Evolutionary conservation across 2,888 invertebrate genomes (phyloP).

Genomic region (Malachius bipustulatus): DNA sequence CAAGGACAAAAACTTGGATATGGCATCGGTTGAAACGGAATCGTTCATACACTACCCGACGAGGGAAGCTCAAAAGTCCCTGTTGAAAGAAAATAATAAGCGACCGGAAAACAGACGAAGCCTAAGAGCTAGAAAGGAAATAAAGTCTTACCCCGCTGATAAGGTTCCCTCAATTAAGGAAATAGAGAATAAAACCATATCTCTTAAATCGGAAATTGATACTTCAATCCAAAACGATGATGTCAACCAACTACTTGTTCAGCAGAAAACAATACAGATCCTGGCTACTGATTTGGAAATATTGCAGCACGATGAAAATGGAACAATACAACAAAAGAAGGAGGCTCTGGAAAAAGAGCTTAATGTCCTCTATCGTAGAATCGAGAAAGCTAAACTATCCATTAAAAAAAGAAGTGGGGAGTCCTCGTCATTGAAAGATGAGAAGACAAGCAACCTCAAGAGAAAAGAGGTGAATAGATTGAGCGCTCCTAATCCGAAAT

Average conservation of each 20-base stretch:
- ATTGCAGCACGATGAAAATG: neutral
- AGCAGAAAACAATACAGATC: neutral
- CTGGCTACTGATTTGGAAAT: slow-evolving; percentile 1
- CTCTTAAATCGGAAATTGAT: neutral
- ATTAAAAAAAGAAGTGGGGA: neutral
- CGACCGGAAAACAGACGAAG: neutral
- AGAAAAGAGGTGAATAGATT: neutral
- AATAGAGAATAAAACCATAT: neutral
- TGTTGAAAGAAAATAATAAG: neutral
- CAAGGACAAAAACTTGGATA: neutral
- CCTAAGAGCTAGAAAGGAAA: neutral
- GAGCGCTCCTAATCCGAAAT: neutral
- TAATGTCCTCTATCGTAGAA: neutral
- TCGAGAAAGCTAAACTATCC: neutral
- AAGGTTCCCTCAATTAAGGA: neutral
- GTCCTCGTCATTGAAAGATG: too few relatives aligned
- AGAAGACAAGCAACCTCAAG: neutral
- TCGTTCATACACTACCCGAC: neutral
- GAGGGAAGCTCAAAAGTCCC: neutral
- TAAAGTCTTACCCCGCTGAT: neutral
- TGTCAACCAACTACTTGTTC: neutral
- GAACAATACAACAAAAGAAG: neutral
- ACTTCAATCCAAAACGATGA: neutral
- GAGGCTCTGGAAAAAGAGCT: slow-evolving; percentile 1
- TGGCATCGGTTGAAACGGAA: neutral